Conservation (phyloP, 35 echinoderm and acorn worm genomes). For the Heliocidaris tuberculata region DNA sequence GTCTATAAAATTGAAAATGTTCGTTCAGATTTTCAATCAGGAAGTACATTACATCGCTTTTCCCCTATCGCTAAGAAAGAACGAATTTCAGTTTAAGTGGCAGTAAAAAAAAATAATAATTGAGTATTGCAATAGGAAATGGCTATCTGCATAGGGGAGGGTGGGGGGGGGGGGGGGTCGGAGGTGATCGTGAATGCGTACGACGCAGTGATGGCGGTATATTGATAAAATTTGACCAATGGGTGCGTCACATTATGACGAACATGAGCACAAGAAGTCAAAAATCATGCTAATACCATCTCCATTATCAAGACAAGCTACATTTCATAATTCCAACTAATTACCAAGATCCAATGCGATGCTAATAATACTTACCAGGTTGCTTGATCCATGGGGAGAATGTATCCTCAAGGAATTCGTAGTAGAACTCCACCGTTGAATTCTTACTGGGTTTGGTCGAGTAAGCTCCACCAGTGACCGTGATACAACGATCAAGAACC, state of each 20-base stretch:
- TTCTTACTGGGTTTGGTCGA: neutral
- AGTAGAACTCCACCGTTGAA: conserved; percentile 5
- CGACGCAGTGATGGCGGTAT: too few species aligned
- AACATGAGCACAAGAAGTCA: neutral
- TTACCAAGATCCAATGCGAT: neutral
- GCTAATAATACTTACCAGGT: neutral
- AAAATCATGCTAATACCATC: neutral
- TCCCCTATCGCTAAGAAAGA: too few species aligned
- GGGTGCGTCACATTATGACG: neutral
- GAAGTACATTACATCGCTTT: too few species aligned
- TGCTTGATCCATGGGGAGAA: conserved; percentile 24
- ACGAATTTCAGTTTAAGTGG: too few species aligned
- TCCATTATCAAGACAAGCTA: neutral
- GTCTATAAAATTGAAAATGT: too few species aligned
- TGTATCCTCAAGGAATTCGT: conserved; percentile 29
- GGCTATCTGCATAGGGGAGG: too few species aligned
- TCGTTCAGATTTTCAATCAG: too few species aligned
- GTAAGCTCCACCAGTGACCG: conserved; percentile 59
- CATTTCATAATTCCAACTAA: neutral
- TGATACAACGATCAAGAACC: conserved; percentile 77
- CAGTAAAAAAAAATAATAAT: too few species aligned
- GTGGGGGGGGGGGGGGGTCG: too few species aligned
- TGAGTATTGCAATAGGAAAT: too few species aligned
- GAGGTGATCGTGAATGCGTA: too few species aligned
- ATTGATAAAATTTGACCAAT: too few species aligned